phyloP scores from a whole-genome alignment of 2,797 vertebrate species.

The Cryptoprocta ferox region DNA sequence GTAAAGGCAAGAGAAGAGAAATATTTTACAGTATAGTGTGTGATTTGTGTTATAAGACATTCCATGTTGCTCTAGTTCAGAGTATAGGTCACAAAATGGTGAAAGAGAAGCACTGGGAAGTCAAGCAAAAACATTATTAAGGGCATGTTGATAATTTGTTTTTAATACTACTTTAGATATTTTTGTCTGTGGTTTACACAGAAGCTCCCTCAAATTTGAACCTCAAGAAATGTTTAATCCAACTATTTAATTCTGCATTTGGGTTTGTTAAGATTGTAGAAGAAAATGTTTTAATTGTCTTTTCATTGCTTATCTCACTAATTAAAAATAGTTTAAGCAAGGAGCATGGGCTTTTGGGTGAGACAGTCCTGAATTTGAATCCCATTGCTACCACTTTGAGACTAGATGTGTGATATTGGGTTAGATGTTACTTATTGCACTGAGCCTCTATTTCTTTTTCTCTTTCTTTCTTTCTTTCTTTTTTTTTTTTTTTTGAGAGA shows the following conservation, averaged over 20 bases:
- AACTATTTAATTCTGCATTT: conserved; percentile 16
- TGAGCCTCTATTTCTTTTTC: neutral
- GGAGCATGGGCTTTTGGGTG: neutral
- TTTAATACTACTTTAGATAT: neutral
- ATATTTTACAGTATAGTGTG: neutral
- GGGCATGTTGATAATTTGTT: too few relatives aligned
- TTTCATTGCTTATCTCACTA: neutral
- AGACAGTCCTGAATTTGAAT: conserved; percentile 19
- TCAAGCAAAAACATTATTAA: too few relatives aligned
- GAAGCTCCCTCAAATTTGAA: neutral
- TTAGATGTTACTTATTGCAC: neutral
- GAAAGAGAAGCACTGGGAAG: neutral
- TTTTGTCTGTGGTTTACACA: conserved; percentile 44
- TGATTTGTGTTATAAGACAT: neutral
- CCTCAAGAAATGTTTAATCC: neutral
- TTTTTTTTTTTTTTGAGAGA: too few relatives aligned
- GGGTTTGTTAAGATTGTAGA: neutral
- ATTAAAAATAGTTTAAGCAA: conserved; percentile 15
- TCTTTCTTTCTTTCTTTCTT: too few relatives aligned
- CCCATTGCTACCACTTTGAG: neutral
- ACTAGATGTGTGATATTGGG: neutral
- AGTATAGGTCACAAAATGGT: neutral
- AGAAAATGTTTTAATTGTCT: conserved; percentile 48
- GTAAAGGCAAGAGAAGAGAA: neutral
- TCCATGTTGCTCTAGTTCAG: neutral